Evolutionary conservation across 2,888 invertebrate species (phyloP).

Genomic region (Tillus elongatus): DNA sequence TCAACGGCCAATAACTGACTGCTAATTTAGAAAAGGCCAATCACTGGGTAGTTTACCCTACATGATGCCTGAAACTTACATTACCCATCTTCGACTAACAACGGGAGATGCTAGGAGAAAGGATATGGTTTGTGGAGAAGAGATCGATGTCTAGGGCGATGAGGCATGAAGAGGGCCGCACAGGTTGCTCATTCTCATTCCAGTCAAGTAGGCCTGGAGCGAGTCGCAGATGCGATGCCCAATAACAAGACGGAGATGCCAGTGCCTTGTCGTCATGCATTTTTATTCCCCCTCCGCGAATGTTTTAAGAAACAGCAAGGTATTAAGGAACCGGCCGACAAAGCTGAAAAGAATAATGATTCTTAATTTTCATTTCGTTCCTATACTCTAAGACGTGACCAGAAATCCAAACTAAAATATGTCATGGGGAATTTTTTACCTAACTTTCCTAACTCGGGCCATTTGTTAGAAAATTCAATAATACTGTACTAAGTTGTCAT

Average conservation of each 20-base stretch:
- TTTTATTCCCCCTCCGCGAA: slow-evolving; percentile 39
- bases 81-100: too few species aligned
- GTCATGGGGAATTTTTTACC: slow-evolving; percentile 39
- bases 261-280: slow-evolving; percentile 40
- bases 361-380: slow-evolving; percentile 46
- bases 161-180: slow-evolving; percentile 30
- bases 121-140: too few species aligned
- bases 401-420: slow-evolving; percentile 39
- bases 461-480: slow-evolving; percentile 44
- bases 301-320: slow-evolving; percentile 40
- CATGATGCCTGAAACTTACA: too few species aligned
- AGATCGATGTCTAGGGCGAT: slow-evolving; percentile 20
- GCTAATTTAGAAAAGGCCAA: too few species aligned
- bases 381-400: slow-evolving; percentile 41
- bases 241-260: slow-evolving; percentile 36
- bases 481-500: slow-evolving; percentile 42
- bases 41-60: too few species aligned
- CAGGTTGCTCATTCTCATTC: slow-evolving; percentile 39
- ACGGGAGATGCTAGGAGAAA: too few species aligned
- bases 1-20: too few species aligned
- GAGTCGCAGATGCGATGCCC: slow-evolving; percentile 38
- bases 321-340: slow-evolving; percentile 42
- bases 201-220: slow-evolving; percentile 33
- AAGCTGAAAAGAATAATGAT: slow-evolving; percentile 46
- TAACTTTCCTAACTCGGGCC: slow-evolving; percentile 38